Evolutionary conservation across 2,113 vertebrate genomes (phyloP).

Genomic region (Ammodytes marinus): DNA sequence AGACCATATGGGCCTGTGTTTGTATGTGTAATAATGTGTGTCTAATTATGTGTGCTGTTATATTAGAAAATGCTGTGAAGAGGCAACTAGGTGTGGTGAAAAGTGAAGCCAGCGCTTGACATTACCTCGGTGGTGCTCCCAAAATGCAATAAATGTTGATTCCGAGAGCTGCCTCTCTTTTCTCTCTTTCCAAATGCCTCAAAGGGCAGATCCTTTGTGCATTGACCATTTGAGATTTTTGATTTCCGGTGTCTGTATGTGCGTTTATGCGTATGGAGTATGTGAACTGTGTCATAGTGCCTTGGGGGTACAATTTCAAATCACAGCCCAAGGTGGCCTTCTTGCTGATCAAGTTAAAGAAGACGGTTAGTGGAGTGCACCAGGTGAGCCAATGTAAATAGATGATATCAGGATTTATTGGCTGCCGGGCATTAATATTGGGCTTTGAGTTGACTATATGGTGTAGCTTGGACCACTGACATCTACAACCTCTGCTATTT

Average conservation of each 20-base stretch:
- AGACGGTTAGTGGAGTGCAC: slow-evolving; percentile 49
- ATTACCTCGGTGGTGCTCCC: slow-evolving; percentile 30
- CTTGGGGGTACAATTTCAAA: slow-evolving; percentile 57
- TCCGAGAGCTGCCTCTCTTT: slow-evolving; percentile 32
- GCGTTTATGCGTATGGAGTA: slow-evolving; percentile 23
- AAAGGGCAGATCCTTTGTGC: slow-evolving; percentile 33
- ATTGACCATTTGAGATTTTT: slow-evolving; percentile 35
- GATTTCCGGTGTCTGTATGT: slow-evolving; percentile 40
- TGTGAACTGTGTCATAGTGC: slow-evolving; percentile 44
- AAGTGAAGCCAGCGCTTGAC: slow-evolving; percentile 61
- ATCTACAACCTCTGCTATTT: background rate
- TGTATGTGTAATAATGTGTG: slow-evolving; percentile 62
- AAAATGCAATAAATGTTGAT: slow-evolving; percentile 44
- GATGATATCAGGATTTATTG: slow-evolving; percentile 38
- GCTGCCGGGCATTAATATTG: slow-evolving; percentile 13
- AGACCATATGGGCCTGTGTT: slow-evolving; percentile 65
- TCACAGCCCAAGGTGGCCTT: slow-evolving; percentile 56
- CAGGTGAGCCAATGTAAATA: slow-evolving; percentile 62
- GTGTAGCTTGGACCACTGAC: slow-evolving; percentile 6
- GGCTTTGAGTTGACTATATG: slow-evolving; percentile 1
- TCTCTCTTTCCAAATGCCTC: slow-evolving; percentile 22
- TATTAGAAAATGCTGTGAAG: slow-evolving; percentile 45
- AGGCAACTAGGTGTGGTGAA: slow-evolving; percentile 46
- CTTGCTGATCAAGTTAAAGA: slow-evolving; percentile 68
- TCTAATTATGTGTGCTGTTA: slow-evolving; percentile 58